These are phyloP conservation scores for Autographa gamma DNA, from an alignment of 2,888 invertebrate species.

Conservation along the genomic window DNA sequence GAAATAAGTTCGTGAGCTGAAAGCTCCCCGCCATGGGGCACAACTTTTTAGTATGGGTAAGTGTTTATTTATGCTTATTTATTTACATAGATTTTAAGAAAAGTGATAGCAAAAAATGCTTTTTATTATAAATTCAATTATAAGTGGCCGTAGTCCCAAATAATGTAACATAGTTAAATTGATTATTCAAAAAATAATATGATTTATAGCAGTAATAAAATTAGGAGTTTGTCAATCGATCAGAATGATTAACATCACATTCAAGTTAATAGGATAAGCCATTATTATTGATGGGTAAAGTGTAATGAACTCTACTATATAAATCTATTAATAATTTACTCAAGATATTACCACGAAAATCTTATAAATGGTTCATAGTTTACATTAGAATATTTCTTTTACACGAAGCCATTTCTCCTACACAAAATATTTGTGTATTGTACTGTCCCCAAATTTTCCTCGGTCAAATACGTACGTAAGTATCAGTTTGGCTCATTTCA, in stretches of 20 bases:
- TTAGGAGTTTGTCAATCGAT: slow-evolving; percentile 9
- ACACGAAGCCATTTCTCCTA: neutral
- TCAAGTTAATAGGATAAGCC: slow-evolving; percentile 36
- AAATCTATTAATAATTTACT: neutral
- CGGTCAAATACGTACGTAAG: slow-evolving; percentile 60
- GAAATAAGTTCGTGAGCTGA: slow-evolving; percentile 61
- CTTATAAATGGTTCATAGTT: neutral
- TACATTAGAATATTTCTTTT: neutral
- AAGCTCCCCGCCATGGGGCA: slow-evolving; percentile 83
- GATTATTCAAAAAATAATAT: neutral
- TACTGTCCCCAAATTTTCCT: slow-evolving; percentile 64
- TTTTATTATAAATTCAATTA: neutral
- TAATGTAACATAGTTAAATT: neutral
- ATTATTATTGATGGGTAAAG: slow-evolving; percentile 43
- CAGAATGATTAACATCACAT: slow-evolving; percentile 17
- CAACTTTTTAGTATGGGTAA: slow-evolving; percentile 75
- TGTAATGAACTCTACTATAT: slow-evolving; percentile 29
- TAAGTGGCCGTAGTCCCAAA: neutral
- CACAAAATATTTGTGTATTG: slow-evolving; percentile 29
- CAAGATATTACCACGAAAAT: neutral
- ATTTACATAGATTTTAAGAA: neutral
- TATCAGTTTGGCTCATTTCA: slow-evolving; percentile 69
- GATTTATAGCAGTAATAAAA: slow-evolving; percentile 15
- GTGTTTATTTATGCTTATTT: slow-evolving; percentile 51
- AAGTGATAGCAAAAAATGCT: neutral